These are phyloP conservation scores for Halictus quadricinctus DNA, from an alignment of 2,888 invertebrate genomes.

Conservation along the genomic window DNA sequence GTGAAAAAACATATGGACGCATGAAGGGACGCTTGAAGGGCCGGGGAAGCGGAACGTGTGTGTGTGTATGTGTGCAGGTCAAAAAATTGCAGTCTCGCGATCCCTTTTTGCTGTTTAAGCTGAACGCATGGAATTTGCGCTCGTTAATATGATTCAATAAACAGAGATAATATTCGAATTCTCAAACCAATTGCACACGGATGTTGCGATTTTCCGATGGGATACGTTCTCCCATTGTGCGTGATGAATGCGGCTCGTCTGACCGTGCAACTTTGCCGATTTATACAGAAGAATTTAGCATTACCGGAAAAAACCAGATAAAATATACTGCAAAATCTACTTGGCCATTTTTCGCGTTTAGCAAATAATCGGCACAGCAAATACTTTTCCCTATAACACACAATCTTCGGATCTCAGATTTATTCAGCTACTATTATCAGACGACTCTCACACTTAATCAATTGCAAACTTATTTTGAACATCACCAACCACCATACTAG, in stretches of 20 bases:
- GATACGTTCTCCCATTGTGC: conserved; percentile 6
- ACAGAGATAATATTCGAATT: conserved; percentile 18
- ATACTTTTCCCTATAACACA: no score
- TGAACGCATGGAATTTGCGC: conserved; percentile 3
- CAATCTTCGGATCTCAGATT: neutral
- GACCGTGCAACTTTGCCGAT: neutral
- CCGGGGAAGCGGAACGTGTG: neutral
- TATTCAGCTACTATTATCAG: no score
- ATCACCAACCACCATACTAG: no score
- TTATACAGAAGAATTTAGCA: neutral
- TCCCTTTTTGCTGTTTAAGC: conserved; percentile 17
- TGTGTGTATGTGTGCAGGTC: neutral
- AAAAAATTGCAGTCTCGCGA: conserved; percentile 15
- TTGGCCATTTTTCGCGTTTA: neutral
- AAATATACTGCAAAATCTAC: neutral
- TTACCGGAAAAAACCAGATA: neutral
- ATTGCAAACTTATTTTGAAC: no score
- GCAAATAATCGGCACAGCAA: neutral
- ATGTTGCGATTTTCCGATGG: conserved; percentile 18
- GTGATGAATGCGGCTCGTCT: neutral
- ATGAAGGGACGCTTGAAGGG: neutral
- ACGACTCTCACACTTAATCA: no score
- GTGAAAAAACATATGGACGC: conserved; percentile 4
- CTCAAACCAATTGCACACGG: neutral
- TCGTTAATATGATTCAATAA: conserved; percentile 27